Base-by-base conservation (phyloP, 2,888 invertebrate species). In the Eulithis prunata region DNA sequence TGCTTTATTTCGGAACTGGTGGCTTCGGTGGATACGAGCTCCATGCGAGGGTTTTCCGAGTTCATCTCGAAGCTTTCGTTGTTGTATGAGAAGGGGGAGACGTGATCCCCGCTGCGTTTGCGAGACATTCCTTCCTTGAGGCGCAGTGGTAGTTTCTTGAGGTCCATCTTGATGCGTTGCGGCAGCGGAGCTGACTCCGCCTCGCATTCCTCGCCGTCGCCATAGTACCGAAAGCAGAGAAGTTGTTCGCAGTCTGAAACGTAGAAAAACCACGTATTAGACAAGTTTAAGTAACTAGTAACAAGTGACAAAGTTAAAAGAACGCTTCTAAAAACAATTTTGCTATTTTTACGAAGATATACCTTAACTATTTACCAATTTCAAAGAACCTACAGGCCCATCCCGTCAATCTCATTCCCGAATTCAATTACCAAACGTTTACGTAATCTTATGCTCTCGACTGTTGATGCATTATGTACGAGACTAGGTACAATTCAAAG, bases 161-260 rank as follows among this genome's bases (percentile, higher is more conserved):
- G 94, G 78, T 95, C 94, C 68, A 95, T 89, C 66, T 95, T 94
- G 73, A 92, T 85, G 64, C 88, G 82, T 65, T 87, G 73, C 52
- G 93, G 91, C 41, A 93, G 78, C 47, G 89, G 75, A 68, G 95
- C 93, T 10, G 95, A 94, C 85, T 95, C 95, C 69, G 95, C 95
- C 72, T 94, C 91, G 81, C 95, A 95, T 76, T 95, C 94, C 76
- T 95, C 92, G 70, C 93, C 94, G 66, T 94, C 91, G 73, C 95
- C 95, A 87, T 95, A 95, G 88, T 95, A 96, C 58, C 95, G 95
- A 85, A 96, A 95, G 83, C 95, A 95, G 73, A 95, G 91, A 72
- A 95, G 90, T 83, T 95, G 95, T 83, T 95, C 95, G 83, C 95
- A 95, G 84, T 95, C 95, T 95, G 94, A 70, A 94, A 94, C 8